Base-by-base conservation (phyloP, 2,797 vertebrate species). In the Nasua narica region DNA sequence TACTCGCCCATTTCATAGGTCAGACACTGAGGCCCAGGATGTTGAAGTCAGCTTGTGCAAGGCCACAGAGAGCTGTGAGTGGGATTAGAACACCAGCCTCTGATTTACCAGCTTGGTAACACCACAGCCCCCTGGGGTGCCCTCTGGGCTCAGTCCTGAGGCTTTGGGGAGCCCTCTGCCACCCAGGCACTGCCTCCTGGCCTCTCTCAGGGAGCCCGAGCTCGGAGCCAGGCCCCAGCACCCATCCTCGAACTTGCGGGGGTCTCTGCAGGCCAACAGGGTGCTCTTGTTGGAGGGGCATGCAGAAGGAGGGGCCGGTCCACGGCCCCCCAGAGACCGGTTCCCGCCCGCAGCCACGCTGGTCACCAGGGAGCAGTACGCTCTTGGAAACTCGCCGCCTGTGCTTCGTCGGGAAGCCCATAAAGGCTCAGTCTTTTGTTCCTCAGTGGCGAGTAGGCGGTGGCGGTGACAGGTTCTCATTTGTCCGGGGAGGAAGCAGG, bases 1-100 rank as follows among this genome's bases (percentile, higher is more conserved):
- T 48, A 15, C 27, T 65, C 7, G 81, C 67, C 92, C 92, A 85
- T 85, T 91, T 86, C 86, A n/a, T n/a, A 82, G 88, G 83, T 21
- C 43, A 54, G 67, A 40, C 13, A 46, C 9, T 7, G 87, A 94
- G 96, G 90, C 77, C 46, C 67, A 58, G 77, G 58, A 62, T 1
- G 9, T 2, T 46, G 58, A 27, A 50, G 40, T 72, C 72, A 72
- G 83, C 23, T 14, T 27, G 27, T 76, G 18, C 12, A 18, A 54
- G 74, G 40, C 37, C 89, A 91, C 7, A 2, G 0, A 12, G 69
- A 21, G 18, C 50, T 35, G 72, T 62, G 60, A 82, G 50, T 5
- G 35, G 23, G 12, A 62, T 9, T 48, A 56, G 74, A 87, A n/a
- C 5, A 4, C 46, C 7, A 29, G 23, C 40, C 72, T 83, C 52